Conservation (phyloP, 2,113 vertebrate species). For the Indri indri region DNA sequence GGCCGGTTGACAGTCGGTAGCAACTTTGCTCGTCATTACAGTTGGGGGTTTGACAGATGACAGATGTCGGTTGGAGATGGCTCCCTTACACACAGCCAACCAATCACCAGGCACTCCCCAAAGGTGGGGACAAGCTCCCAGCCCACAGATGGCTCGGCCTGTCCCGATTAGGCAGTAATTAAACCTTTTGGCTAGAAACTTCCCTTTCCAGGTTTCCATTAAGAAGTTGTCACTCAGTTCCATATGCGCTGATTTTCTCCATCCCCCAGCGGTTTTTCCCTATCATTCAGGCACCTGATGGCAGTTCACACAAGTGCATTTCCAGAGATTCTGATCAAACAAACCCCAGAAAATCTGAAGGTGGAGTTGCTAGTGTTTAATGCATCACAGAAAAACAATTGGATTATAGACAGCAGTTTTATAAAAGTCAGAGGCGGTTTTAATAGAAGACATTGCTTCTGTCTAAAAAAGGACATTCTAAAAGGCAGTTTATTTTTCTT, state of each 20-base stretch:
- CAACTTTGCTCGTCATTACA: slow-evolving; percentile 56
- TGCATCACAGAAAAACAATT: background rate
- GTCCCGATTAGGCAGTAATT: slow-evolving; percentile 51
- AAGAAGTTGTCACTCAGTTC: slow-evolving; percentile 60
- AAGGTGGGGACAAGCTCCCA: slow-evolving; percentile 50
- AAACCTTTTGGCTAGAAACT: slow-evolving; percentile 60
- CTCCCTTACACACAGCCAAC: slow-evolving; percentile 2
- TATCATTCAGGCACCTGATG: slow-evolving; percentile 30
- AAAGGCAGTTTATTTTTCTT: background rate
- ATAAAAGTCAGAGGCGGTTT: background rate
- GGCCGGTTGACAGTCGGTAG: slow-evolving; percentile 54
- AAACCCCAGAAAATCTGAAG: background rate
- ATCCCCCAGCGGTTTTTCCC: slow-evolving; percentile 10
- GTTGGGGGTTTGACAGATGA: slow-evolving; percentile 67
- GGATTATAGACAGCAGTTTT: background rate
- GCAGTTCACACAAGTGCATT: background rate
- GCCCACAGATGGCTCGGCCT: slow-evolving; percentile 62
- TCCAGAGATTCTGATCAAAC: background rate
- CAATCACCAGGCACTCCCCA: slow-evolving; percentile 48
- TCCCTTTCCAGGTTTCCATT: slow-evolving; percentile 41
- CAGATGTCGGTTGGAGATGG: slow-evolving; percentile 65
- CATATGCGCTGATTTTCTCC: slow-evolving; percentile 32
- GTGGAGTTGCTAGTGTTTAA: too few species aligned
- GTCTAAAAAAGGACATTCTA: slow-evolving; percentile 32
- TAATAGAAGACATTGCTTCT: background rate